Evolutionary conservation across 2,113 vertebrate genomes (phyloP), one percentile per base, ranked within the genome.

Genomic region (Microcebus tavaratra): DNA sequence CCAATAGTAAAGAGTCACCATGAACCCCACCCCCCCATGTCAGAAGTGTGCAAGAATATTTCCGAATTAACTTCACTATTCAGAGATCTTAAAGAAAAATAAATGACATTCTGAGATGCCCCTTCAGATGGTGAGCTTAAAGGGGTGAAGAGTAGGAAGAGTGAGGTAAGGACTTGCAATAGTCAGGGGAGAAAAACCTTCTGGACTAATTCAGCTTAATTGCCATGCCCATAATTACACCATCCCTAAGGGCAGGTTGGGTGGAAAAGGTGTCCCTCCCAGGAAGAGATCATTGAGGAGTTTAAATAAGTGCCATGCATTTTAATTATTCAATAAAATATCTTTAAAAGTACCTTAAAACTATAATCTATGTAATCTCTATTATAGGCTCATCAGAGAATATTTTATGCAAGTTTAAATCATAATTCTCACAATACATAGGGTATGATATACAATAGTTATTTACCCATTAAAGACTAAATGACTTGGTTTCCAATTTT

Each of bases 401-500:
- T 59, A 79, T 81, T 36, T 80, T 76, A 78, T 31, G 61, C 18
- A 81, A 76, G 25, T 50, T 80, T 53, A 91, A 90, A 29, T 88
- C 70, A 48, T 70, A 85, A 82, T 59, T 48, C 25, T 65, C 59
- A 90, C 8, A 90, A 29, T n/a, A 45, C 31, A 14, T 27, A 21
- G 65, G 17, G 73, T 48, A 48, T 23, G 7, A 61, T 25, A 75
- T 8, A 72, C 20, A 85, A 55, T 21, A 25, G 23, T 68, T 80
- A 91, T 65, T 84, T 88, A 73, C 48, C 21, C 27, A 81, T 20
- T 88, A 50, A 87, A 95, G n/a, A 86, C 18, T 39, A 90, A 88
- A n/a, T 78, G 14, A 86, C 25, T 53, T 89, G 25, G 3, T 67
- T 78, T 94, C 61, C 39, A 67, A 88, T 67, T 93, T 97, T 90